These are phyloP conservation scores for Silurus aristotelis DNA, from an alignment of 2,797 vertebrate species.

Conservation along the genomic window DNA sequence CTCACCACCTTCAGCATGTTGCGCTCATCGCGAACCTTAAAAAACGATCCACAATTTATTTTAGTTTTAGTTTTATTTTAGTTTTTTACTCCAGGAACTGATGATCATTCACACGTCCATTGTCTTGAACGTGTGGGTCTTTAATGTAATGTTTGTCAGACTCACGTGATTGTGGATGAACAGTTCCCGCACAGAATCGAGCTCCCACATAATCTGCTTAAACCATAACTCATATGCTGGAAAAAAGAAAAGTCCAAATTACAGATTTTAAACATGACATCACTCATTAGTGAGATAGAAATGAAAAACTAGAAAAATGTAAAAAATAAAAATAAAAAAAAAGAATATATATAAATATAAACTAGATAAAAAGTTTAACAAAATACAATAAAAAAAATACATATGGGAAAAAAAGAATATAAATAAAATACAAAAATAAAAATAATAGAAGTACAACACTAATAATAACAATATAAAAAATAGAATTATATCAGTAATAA, in stretches of 20 bases:
- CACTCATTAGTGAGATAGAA: too few relatives aligned
- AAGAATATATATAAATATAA: too few relatives aligned
- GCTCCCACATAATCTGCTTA: slow-evolving; percentile 96
- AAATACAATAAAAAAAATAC: too few relatives aligned
- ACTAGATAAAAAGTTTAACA: too few relatives aligned
- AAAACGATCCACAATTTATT: not conserved
- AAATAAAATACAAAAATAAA: too few relatives aligned
- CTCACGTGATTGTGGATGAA: slow-evolving; percentile 93
- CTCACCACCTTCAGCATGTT: slow-evolving; percentile 97
- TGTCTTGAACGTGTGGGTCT: not conserved
- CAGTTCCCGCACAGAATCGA: slow-evolving; percentile 91
- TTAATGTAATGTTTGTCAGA: slow-evolving; percentile 45
- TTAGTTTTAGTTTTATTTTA: not conserved
- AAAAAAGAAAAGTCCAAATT: not conserved
- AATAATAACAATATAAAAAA: too few relatives aligned
- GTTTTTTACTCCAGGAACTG: not conserved
- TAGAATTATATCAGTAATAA: too few relatives aligned
- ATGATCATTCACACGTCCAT: not conserved
- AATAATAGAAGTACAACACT: too few relatives aligned
- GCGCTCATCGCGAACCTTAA: slow-evolving; percentile 90
- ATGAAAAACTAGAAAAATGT: not conserved
- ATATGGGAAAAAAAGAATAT: too few relatives aligned
- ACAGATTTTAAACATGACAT: not conserved
- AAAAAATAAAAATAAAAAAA: too few relatives aligned
- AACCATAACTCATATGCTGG: slow-evolving; percentile 97